These are phyloP conservation scores for Pinna nobilis DNA, from an alignment of 1,140 invertebrate species.

Conservation along the genomic window DNA sequence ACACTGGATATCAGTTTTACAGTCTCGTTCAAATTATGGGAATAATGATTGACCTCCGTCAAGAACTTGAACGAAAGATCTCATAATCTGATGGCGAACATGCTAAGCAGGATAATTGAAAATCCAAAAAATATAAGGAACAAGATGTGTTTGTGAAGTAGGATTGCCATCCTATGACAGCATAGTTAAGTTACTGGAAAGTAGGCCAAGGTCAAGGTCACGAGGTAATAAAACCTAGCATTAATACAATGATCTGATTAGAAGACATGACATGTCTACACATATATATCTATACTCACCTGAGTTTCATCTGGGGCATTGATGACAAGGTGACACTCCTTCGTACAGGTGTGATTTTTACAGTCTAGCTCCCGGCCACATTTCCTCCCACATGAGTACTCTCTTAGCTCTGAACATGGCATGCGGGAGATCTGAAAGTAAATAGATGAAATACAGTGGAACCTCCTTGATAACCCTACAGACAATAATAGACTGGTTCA, in stretches of 20 bases:
- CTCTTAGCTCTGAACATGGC: conserved; percentile 84
- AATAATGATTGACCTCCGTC: no score
- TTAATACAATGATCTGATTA: background rate
- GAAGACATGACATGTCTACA: background rate
- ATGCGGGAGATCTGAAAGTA: conserved; percentile 78
- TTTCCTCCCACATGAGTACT: conserved; percentile 83
- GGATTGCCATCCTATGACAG: no score
- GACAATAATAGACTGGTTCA: no score
- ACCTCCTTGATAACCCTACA: conserved; percentile 14
- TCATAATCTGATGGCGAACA: no score
- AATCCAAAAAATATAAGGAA: no score
- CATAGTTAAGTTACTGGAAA: no score
- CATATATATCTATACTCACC: conserved; percentile 40
- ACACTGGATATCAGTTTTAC: no score
- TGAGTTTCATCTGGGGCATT: conserved; percentile 50
- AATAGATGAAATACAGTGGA: conserved; percentile 8
- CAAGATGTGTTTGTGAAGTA: no score
- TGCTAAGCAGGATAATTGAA: no score
- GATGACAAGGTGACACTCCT: conserved; percentile 83
- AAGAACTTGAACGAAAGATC: no score
- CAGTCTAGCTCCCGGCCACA: conserved; percentile 84
- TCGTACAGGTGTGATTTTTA: conserved; percentile 86
- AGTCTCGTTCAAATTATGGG: no score
- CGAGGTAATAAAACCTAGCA: background rate
- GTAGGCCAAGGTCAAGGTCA: no score